A percentile compares a stretch with the other conserved stretches of the same genome.
Conservation (phyloP, 2,888 invertebrate species). For the Notodonta dromedarius region DNA sequence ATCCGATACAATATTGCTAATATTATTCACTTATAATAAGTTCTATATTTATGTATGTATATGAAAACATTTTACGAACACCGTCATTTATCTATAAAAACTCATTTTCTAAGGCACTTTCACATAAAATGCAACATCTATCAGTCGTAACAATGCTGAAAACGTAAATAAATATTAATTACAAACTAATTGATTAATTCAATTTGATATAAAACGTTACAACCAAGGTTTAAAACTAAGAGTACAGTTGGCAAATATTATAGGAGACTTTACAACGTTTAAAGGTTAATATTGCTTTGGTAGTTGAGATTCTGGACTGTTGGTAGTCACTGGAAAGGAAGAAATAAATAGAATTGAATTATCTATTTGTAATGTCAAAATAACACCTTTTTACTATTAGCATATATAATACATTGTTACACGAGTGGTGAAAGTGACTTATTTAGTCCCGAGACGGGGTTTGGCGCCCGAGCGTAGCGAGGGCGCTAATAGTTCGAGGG, state of each 20-base stretch:
- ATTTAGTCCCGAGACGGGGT: no score
- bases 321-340: slow-evolving; percentile 62
- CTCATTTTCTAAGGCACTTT: slow-evolving; percentile 41
- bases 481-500: no score
- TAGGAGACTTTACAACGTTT: slow-evolving; percentile 54
- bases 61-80: slow-evolving; percentile 1
- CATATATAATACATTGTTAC: no score
- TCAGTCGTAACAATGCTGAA: slow-evolving; percentile 37
- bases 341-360: slow-evolving; percentile 11
- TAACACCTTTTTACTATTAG: no score
- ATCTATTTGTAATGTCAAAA: no score
- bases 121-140: slow-evolving; percentile 36
- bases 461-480: no score
- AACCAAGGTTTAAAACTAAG: slow-evolving; percentile 37
- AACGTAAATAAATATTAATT: slow-evolving; percentile 30
- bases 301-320: slow-evolving; percentile 43
- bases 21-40: neutral
- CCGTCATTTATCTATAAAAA: neutral
- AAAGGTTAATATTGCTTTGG: slow-evolving; percentile 65
- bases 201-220: slow-evolving; percentile 26
- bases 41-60: slow-evolving; percentile 1
- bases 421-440: no score
- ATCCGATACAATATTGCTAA: neutral
- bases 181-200: slow-evolving; percentile 19
- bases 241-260: slow-evolving; percentile 43